Base-by-base conservation (phyloP, 2,888 invertebrate species). In the Crepidodera aurea region DNA sequence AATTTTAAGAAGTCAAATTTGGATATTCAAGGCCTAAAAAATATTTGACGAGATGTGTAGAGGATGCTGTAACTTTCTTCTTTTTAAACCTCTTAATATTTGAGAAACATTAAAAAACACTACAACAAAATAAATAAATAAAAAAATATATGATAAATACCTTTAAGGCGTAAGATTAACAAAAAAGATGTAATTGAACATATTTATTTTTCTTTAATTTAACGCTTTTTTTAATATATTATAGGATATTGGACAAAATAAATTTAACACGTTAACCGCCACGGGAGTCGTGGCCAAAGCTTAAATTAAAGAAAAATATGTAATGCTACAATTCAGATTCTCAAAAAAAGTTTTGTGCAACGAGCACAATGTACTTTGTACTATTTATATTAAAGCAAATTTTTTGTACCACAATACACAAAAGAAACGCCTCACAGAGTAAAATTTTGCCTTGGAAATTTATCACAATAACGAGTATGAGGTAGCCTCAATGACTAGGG, bases 401-500 rank as follows among this genome's bases (percentile, higher is more conserved):
- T 39, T 34, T 60, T 59, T 60, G 54, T 60, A 54, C 53, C 53
- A 46, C 37, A 22, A 54, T 22, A 54, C 22, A 39, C 19, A 22
- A 44, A 32, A 60, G 46, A 34, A 56, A 56, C 48, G 39, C 27
- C 15, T 32, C 18, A 59, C 60, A 50, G 55, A 55, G 40, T 48
- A 44, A 32, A 15, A 18, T 27, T 42, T n/a, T 16, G 16, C 8
- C 51, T 40, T 42, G 19, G 13, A 22, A 42, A 51, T 65, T 67
- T 70, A 71, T 70, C 71, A 70, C 70, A 70, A 64, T 68, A 64
- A 65, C 48, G 61, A 68, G 62, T 60, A 58, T 69, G 72, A 72
- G 72, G 72, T 72, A 72, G 72, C 68, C 66, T 62, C 48, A 55
- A 65, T 67, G 69, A 70, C 71, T 71, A 70, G 68, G 54, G 62